Evolutionary conservation across 2,113 vertebrate species (phyloP), one percentile per base, ranked within the genome.

Genomic region (Galbula dea): DNA sequence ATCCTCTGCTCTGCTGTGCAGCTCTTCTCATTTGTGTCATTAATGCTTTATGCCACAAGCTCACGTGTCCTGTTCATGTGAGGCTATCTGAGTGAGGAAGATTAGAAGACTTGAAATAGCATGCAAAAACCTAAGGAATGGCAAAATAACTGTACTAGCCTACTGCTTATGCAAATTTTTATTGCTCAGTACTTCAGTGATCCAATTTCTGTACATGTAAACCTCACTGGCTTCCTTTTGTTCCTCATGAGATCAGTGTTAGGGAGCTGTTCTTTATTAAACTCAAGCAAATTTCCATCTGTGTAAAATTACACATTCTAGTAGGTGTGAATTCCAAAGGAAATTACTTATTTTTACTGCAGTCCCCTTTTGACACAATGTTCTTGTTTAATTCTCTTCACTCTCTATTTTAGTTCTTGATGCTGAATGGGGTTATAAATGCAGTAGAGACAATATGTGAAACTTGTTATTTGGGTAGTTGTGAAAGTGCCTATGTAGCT

Each of bases 301-400:
- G 51, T 88, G 59, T 77, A 83, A 91, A 93, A 88, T 86, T 91
- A 83, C 55, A 91, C 55, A 67, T 93, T 89, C 29, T 77, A 81
- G 86, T 90, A 91, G 83, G 68, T 91, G 73, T 83, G 83, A 94
- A 95, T 95, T 95, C 86, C 76, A 69, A 91, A 93, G 72, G 83
- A 94, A 94, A 93, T 91, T 1, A 71, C 59, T 92, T 69, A 59
- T 23, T 74, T 83, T 77, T 83, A n/a, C 59, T 90, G 48, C 65
- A 86, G 59, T 83, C 30, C 19, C 79, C 75, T 90, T 94, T 91
- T 94, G 90, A 89, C 90, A 95, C 59, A 73, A 85, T 67, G 83
- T 94, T 93, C 93, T 93, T 36, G 83, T 91, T 92, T 94, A 88
- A 91, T 90, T 93, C 63, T 81, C 46, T 87, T 80, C 29, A 17